Conservation (phyloP, 2,888 invertebrate species). For the Agrotis puta region DNA sequence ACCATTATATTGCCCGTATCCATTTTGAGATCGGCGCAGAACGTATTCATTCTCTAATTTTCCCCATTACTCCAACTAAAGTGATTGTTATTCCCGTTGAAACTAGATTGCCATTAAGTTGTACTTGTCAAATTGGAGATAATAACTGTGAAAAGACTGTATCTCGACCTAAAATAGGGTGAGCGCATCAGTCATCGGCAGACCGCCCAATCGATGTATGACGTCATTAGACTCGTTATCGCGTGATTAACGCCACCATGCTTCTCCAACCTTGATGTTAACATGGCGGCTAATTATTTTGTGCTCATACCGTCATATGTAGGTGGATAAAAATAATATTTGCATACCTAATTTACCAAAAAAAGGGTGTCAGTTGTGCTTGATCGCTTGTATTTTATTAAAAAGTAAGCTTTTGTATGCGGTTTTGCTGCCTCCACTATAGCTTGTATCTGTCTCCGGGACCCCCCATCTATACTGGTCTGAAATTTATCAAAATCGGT, state of each 20-base stretch:
- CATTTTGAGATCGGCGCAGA: not conserved
- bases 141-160: conserved; percentile 3
- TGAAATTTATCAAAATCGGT: no score
- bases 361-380: conserved; percentile 4
- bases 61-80: not conserved
- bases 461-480: no score
- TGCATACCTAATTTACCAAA: not conserved
- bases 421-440: not conserved
- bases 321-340: conserved; percentile 8
- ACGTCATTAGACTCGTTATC: conserved; percentile 62
- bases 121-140: not conserved
- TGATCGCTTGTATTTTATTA: not conserved
- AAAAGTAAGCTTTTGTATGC: no score
- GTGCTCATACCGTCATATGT: not conserved
- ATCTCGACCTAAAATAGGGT: conserved; percentile 50
- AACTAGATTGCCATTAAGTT: not conserved
- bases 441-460: no score
- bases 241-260: conserved; percentile 52
- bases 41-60: not conserved
- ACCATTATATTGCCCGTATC: not conserved
- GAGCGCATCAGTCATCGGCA: conserved; percentile 51
- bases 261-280: conserved; percentile 36
- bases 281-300: conserved; percentile 39
- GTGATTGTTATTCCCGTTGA: not conserved
- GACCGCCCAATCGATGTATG: conserved; percentile 54